Base-by-base conservation (phyloP, 2,888 invertebrate genomes). In the Rotaria macrura region DNA sequence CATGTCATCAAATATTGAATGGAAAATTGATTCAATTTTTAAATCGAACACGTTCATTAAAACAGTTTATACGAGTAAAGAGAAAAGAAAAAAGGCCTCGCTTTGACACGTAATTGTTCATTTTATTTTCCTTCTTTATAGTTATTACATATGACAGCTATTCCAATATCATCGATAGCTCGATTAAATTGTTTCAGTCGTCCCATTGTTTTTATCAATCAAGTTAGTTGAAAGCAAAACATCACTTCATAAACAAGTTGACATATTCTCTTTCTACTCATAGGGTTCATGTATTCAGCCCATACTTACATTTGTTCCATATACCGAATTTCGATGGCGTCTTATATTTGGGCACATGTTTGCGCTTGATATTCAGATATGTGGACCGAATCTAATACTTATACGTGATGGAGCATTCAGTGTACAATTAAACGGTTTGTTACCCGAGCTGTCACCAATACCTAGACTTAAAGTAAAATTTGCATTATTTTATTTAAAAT, bases 101-200 rank as follows among this genome's bases (percentile, higher is more conserved):
- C 47, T 3, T 47, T 47, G 47, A 52, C 4, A 4, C 4, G 7
- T 52, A 4, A 2, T 47, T 47, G 1, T 9, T 47, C 23, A 9
- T 52, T 52, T 23, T 65, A 65, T 65, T 29, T 72, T 72, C 38
- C 2, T 23, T 25, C 6, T 25, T 1, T 43, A 20, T 79, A 79
- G 79, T n/a, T 79, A 43, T n/a, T 79, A 43, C 79, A 79, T 79
- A 79, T 79, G 79, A 79, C 79, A 12, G 25, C 43, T n/a, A n/a
- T 79, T 79, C 79, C 79, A 43, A n/a, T 79, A 10, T 23, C 79
- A n/a, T 43, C 43, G 2, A 79, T 79, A 10, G 40, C 40, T n/a
- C 79, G 79, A 79, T 43, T 79, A 12, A 43, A 79, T 79, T 79
- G 43, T n/a, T 79, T 79, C 9, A 79, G 43, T 43, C 40, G 79